These are phyloP conservation scores for Oreocharis arfaki DNA, from an alignment of 2,113 vertebrate genomes.

Conservation along the genomic window DNA sequence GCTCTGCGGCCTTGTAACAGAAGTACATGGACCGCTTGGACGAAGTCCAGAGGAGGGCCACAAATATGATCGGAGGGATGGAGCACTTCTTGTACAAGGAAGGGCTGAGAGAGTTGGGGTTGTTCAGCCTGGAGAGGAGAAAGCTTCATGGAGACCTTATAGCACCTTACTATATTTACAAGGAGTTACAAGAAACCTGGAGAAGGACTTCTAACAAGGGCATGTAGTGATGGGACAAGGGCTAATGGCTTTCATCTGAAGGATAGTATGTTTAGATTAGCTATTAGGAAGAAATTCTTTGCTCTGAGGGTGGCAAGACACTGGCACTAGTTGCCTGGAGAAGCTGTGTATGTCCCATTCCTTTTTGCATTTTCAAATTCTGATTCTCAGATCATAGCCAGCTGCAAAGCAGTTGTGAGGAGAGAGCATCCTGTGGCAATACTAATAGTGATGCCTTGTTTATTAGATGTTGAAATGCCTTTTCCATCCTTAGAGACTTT, in stretches of 20 bases:
- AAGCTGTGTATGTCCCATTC: background rate
- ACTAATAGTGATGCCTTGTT: background rate
- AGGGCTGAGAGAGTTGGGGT: background rate
- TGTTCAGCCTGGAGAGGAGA: background rate
- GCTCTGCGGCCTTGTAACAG: background rate
- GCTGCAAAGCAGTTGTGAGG: background rate
- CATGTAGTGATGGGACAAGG: background rate
- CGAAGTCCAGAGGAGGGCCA: background rate
- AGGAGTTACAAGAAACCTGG: background rate
- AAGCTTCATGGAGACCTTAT: background rate
- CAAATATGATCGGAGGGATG: background rate
- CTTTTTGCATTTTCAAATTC: background rate
- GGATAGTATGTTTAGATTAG: background rate
- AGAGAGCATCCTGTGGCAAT: background rate
- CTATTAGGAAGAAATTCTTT: background rate
- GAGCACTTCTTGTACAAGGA: background rate
- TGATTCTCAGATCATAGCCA: background rate
- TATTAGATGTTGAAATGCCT: background rate
- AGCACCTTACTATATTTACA: background rate
- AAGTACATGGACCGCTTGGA: background rate
- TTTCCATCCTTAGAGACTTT: background rate
- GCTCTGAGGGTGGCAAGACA: background rate
- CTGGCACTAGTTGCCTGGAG: background rate
- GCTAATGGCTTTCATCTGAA: background rate
- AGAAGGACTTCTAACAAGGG: too few relatives aligned